Base-by-base conservation (phyloP, 2,797 vertebrate genomes). In the Muscicapa striata region DNA sequence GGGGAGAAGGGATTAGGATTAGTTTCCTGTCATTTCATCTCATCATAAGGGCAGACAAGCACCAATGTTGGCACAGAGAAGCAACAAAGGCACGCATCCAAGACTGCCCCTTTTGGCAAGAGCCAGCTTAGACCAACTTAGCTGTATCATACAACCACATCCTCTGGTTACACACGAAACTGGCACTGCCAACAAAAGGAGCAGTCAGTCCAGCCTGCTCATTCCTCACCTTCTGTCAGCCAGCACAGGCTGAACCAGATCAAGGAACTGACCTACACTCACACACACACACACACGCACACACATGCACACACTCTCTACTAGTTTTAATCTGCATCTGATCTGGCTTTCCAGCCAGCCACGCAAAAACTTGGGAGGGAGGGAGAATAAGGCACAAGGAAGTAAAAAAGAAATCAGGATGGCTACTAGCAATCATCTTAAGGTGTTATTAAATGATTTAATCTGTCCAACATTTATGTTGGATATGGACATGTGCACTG, bases 121-220 rank as follows among this genome's bases (percentile, higher is more conserved):
- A 34, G 43, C 16, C 18, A 22, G 9, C 32, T 72, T 68, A 86
- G 16, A 68, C 64, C 69, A 68, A 68, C 0, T 69, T 46, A 81
- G 76, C 58, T 86, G 22, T 75, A 81, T 91, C 73, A 22, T 46
- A 46, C 72, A 87, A 69, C 83, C 85, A 88, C 89, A 81, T 96
- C 89, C 82, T 94, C 58, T 73, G 49, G 36, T 93, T 66, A 78
- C 79, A 86, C 54, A 66, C 69, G 40, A 15, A 80, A 81, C 21
- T 69, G 66, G n/a, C 73, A 90, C 4, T 91, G 69, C 66, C 62
- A 84, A 78, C 58, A 64, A 66, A 92, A 90, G 36, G 73, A 91
- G 64, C 41, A 75, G 87, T 36, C 41, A 75, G 87, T 36, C 69
- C 49, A 78, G 66, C 34, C 82, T 78, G 38, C 76, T 86, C 11